These are phyloP conservation scores for Mohoua ochrocephala DNA, from an alignment of 2,113 vertebrate species.

Conservation along the genomic window DNA sequence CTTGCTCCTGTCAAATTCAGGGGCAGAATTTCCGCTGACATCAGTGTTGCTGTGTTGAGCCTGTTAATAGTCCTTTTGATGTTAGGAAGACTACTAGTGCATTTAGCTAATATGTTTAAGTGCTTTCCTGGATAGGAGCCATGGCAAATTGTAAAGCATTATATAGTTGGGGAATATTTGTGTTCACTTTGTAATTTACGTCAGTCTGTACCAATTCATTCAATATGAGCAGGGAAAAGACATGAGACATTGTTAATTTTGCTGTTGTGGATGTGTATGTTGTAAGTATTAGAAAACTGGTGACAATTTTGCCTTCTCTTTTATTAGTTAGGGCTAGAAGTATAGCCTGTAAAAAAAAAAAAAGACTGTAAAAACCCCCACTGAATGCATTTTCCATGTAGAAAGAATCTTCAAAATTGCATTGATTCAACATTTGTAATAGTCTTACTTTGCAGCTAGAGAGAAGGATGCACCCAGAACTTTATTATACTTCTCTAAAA, in stretches of 20 bases:
- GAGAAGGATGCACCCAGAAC: background rate
- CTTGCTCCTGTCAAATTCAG: background rate
- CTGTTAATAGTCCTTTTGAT: conserved; percentile 3
- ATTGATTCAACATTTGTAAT: background rate
- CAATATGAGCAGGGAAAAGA: background rate
- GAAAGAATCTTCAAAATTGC: background rate
- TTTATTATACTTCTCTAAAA: background rate
- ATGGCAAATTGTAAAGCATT: background rate
- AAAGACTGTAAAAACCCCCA: background rate
- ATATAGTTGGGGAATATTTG: background rate
- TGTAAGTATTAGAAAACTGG: background rate
- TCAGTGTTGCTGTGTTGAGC: background rate
- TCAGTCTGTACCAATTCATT: background rate
- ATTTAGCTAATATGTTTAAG: conserved; percentile 2
- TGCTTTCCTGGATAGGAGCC: conserved; percentile 8
- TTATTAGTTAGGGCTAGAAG: background rate
- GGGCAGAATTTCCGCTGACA: background rate
- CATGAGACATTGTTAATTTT: background rate
- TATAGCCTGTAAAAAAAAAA: background rate
- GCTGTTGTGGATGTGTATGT: background rate
- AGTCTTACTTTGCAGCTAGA: background rate
- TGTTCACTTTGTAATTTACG: background rate
- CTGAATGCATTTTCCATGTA: background rate
- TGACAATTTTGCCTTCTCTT: background rate
- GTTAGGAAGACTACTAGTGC: background rate